Conservation (phyloP, 2,113 vertebrate genomes). For the Sminthopsis crassicaudata region DNA sequence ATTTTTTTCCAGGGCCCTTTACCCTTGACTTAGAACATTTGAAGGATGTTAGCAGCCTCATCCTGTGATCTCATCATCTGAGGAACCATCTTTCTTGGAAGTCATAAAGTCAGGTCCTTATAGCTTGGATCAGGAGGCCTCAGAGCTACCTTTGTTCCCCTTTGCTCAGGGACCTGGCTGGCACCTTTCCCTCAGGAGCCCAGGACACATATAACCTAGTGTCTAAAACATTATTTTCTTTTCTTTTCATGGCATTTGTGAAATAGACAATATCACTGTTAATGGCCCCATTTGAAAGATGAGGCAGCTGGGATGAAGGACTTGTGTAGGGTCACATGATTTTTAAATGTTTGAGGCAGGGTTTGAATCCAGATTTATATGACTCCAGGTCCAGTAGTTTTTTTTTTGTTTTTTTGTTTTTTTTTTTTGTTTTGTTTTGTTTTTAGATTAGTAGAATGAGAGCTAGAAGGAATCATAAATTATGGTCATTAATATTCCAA, state of each 20-base stretch:
- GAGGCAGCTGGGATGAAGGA: neutral
- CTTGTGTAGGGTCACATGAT: neutral
- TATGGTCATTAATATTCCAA: neutral
- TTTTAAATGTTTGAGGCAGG: neutral
- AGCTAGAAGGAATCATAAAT: neutral
- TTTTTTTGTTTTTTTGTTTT: neutral
- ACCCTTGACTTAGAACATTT: neutral
- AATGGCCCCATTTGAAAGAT: neutral
- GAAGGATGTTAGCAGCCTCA: neutral
- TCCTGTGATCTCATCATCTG: neutral
- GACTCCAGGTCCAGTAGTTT: neutral
- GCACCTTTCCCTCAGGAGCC: neutral
- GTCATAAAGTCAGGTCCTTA: neutral
- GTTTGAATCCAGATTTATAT: neutral
- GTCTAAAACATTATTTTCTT: neutral
- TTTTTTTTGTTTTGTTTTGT: neutral
- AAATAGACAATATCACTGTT: neutral
- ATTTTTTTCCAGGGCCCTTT: neutral
- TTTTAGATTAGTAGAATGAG: neutral
- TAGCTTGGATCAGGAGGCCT: neutral
- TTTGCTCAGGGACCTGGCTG: neutral
- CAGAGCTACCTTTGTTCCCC: neutral
- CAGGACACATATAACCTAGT: neutral
- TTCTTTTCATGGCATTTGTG: neutral
- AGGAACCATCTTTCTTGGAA: neutral